Percentiles rank a stretch among this genome's conserved stretches.
phyloP scores from a whole-genome alignment of 2,113 vertebrate genomes.

The Dunckerocampus dactyliophorus region DNA sequence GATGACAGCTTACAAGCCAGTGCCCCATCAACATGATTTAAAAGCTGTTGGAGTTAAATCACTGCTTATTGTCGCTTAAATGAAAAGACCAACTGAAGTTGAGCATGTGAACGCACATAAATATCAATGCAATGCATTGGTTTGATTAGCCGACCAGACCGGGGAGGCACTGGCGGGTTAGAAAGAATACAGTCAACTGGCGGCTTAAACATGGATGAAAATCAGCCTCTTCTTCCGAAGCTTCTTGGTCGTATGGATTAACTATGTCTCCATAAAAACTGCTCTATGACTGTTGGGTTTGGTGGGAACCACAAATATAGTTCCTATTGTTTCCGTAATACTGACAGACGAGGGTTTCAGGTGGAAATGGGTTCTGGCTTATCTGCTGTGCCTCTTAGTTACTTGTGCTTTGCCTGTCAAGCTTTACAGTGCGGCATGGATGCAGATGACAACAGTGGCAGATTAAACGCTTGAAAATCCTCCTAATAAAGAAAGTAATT shows the following conservation, averaged over 20 bases:
- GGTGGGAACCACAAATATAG: background rate
- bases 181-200: too few species aligned
- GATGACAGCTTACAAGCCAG: too few species aligned
- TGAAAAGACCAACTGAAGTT: too few species aligned
- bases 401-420: slow-evolving; percentile 4
- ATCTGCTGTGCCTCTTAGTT: slow-evolving; percentile 5
- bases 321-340: slow-evolving; percentile 5
- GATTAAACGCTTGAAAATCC: slow-evolving; percentile 5
- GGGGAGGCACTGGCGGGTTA: too few species aligned
- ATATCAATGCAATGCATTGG: too few species aligned
- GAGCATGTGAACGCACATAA: too few species aligned
- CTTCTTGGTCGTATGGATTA: background rate
- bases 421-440: background rate
- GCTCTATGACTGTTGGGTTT: background rate
- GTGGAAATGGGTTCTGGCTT: slow-evolving; percentile 1
- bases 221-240: background rate
- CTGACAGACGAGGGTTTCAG: slow-evolving; percentile 3
- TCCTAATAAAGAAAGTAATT: slow-evolving; percentile 12
- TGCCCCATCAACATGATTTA: too few species aligned
- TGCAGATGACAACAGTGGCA: background rate
- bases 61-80: too few species aligned
- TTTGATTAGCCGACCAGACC: too few species aligned
- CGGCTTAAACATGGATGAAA: background rate
- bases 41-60: too few species aligned
- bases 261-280: background rate